A percentile compares a stretch with the other conserved stretches of the same genome.
These are phyloP conservation scores for Acanthisitta chloris DNA, from an alignment of 2,113 vertebrate genomes.

Conservation along the genomic window DNA sequence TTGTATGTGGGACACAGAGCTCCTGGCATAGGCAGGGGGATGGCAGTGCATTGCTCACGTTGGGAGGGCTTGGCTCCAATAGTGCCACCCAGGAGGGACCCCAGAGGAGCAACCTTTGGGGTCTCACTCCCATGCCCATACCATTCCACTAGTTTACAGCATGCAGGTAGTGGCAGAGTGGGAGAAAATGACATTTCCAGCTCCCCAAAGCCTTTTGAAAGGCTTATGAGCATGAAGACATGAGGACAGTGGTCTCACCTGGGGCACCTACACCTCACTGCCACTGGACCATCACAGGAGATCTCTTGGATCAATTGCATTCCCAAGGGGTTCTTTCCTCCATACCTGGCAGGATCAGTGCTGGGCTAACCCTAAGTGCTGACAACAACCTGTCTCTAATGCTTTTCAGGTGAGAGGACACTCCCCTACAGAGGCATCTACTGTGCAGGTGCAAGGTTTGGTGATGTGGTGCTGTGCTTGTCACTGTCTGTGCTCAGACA, in stretches of 20 bases:
- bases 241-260: background rate
- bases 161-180: background rate
- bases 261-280: background rate
- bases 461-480: background rate
- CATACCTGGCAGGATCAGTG: no score
- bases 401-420: background rate
- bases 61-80: background rate
- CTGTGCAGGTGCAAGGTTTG: background rate
- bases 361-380: background rate
- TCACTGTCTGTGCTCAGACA: background rate
- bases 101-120: fast-evolving
- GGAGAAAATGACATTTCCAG: background rate
- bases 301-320: background rate
- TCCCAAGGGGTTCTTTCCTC: background rate
- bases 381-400: background rate
- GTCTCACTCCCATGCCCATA: fast-evolving
- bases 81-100: fast-evolving
- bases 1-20: background rate
- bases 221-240: background rate
- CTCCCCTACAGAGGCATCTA: background rate
- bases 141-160: background rate
- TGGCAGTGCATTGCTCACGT: fast-evolving
- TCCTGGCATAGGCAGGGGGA: background rate
- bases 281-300: background rate
- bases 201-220: background rate